Conservation (phyloP, 2,888 invertebrate species). For the Mechanitis messenoides region DNA sequence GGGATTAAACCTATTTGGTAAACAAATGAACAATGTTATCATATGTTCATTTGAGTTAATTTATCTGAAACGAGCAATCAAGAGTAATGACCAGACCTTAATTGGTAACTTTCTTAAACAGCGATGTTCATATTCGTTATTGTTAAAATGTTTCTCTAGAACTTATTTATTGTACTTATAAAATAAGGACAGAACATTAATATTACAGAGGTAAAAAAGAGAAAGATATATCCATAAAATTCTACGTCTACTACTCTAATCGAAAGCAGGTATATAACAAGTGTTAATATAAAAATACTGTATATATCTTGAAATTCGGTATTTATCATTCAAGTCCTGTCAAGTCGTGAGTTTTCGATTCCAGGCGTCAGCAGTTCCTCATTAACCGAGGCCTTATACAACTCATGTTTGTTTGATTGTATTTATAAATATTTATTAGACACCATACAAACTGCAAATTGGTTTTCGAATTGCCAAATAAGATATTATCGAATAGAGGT, state of each 20-base stretch:
- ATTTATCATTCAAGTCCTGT: slow-evolving; percentile 23
- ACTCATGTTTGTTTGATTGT: slow-evolving; percentile 17
- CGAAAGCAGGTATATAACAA: background rate
- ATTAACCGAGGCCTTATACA: slow-evolving; percentile 25
- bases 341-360: slow-evolving; percentile 13
- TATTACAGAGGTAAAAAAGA: background rate
- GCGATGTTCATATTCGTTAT: background rate
- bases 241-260: background rate
- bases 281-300: slow-evolving; percentile 9
- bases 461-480: slow-evolving; percentile 17
- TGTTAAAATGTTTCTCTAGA: too few species aligned
- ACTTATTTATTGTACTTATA: background rate
- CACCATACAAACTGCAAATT: slow-evolving; percentile 24
- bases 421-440: slow-evolving; percentile 24
- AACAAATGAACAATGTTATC: slow-evolving; percentile 25
- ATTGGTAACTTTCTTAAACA: slow-evolving; percentile 16
- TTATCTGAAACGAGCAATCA: slow-evolving; percentile 23
- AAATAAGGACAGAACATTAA: too few species aligned
- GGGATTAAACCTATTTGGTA: slow-evolving; percentile 31
- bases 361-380: slow-evolving; percentile 19
- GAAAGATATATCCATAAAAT: background rate
- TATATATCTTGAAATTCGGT: slow-evolving; percentile 21
- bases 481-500: background rate
- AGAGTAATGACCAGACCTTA: slow-evolving; percentile 18
- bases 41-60: slow-evolving; percentile 22